Evolutionary conservation across 2,888 invertebrate genomes (phyloP).

Genomic region (Volucella inanis): DNA sequence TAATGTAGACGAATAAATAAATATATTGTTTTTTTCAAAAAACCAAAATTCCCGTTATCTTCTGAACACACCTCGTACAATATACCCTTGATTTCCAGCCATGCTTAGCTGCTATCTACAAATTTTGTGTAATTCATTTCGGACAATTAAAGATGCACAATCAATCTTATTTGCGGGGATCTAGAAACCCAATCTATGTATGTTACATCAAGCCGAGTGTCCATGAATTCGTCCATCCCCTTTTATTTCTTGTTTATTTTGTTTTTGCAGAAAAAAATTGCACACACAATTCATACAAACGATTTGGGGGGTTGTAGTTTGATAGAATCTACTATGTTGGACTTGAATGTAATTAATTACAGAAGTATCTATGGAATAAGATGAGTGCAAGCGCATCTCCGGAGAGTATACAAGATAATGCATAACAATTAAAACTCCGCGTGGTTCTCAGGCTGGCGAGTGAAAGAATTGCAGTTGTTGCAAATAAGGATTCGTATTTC

Average conservation of each 20-base stretch:
- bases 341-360: conserved; percentile 69
- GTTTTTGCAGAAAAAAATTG: conserved; percentile 28
- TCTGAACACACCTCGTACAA: no score
- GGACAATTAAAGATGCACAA: no score
- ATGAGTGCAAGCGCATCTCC: conserved; percentile 27
- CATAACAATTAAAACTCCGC: conserved; percentile 71
- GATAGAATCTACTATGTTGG: conserved; percentile 29
- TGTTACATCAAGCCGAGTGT: conserved; percentile 49
- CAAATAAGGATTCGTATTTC: conserved; percentile 63
- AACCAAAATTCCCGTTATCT: no score
- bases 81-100: no score
- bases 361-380: conserved; percentile 33
- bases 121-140: no score
- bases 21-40: no score
- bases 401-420: conserved; percentile 43
- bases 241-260: not conserved
- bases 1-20: no score
- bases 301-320: conserved; percentile 53
- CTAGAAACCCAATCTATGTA: no score
- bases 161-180: no score
- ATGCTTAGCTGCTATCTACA: no score
- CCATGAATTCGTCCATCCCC: conserved; percentile 56
- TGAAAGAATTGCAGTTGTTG: not conserved
- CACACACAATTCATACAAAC: conserved; percentile 9
- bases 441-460: conserved; percentile 34